Evolutionary conservation across 2,888 invertebrate genomes (phyloP).

Genomic region (Cephus pygmeus): DNA sequence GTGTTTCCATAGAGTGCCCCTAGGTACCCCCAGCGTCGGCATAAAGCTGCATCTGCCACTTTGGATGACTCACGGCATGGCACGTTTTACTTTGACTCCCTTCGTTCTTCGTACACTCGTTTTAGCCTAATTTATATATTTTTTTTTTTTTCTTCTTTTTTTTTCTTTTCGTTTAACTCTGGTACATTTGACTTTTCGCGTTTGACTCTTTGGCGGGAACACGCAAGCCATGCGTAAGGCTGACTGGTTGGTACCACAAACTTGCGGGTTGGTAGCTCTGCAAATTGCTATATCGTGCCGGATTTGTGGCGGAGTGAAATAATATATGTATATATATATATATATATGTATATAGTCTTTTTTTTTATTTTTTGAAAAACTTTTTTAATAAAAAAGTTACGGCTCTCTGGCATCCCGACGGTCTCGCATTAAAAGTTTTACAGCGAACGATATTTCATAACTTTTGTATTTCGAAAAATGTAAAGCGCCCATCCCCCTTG

Average conservation of each 20-base stretch:
- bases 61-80: neutral
- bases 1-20: slow-evolving; percentile 14
- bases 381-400: slow-evolving; percentile 66
- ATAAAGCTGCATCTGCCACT: neutral
- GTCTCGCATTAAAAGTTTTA: slow-evolving; percentile 63
- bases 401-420: slow-evolving; percentile 41
- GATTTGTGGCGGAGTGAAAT: neutral
- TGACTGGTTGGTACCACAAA: neutral
- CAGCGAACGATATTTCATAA: slow-evolving; percentile 64
- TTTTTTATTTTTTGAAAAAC: slow-evolving; percentile 60
- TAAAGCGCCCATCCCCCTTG: slow-evolving; percentile 32
- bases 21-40: neutral
- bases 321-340: neutral
- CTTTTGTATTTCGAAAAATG: slow-evolving; percentile 64
- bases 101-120: neutral
- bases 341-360: slow-evolving; percentile 18
- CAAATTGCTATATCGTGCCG: neutral
- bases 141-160: neutral
- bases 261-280: neutral
- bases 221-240: neutral
- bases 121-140: neutral
- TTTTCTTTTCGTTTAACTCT: neutral
- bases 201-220: neutral
- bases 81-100: neutral
- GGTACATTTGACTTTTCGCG: neutral